Evolutionary conservation across 1,140 invertebrate species (phyloP).

Genomic region (Euura lappo): DNA sequence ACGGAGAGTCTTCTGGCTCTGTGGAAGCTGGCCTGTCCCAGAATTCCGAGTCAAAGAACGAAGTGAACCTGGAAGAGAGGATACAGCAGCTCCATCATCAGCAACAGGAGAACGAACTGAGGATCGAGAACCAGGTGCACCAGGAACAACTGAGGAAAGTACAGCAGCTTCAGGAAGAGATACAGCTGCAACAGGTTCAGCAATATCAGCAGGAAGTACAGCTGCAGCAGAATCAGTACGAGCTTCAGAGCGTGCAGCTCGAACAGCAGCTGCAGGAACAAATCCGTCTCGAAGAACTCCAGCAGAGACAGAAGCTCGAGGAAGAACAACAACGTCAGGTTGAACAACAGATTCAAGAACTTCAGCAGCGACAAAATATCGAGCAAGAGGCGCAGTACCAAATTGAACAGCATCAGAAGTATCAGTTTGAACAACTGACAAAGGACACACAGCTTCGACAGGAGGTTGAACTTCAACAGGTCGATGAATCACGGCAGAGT

Average conservation of each 20-base stretch:
- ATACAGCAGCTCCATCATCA: conserved; percentile 5
- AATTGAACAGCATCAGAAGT: conserved; percentile 24
- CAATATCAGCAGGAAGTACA: conserved; percentile 7
- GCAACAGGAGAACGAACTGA: not conserved
- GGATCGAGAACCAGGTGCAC: not conserved
- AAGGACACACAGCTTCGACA: conserved; percentile 34
- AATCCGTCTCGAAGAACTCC: not conserved
- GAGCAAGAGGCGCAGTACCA: conserved; percentile 33
- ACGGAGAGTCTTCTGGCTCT: not conserved
- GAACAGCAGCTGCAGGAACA: conserved; percentile 10
- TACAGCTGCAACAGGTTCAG: conserved; percentile 1
- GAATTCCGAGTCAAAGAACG: not conserved
- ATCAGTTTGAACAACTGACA: conserved; percentile 22
- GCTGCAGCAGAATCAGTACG: conserved; percentile 1
- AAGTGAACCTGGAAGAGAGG: not conserved
- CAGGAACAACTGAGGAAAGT: not conserved
- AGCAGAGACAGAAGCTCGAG: not conserved
- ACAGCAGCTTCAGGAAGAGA: conserved; percentile 10
- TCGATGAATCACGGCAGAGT: conserved; percentile 26
- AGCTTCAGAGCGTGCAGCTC: not conserved
- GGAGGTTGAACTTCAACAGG: conserved; percentile 30
- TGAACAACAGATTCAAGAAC: not conserved
- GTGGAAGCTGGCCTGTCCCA: not conserved
- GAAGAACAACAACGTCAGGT: not conserved
- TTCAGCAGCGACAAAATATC: conserved; percentile 24